Evolutionary conservation across 2,797 vertebrate genomes (phyloP).

Genomic region (Trematomus bernacchii): DNA sequence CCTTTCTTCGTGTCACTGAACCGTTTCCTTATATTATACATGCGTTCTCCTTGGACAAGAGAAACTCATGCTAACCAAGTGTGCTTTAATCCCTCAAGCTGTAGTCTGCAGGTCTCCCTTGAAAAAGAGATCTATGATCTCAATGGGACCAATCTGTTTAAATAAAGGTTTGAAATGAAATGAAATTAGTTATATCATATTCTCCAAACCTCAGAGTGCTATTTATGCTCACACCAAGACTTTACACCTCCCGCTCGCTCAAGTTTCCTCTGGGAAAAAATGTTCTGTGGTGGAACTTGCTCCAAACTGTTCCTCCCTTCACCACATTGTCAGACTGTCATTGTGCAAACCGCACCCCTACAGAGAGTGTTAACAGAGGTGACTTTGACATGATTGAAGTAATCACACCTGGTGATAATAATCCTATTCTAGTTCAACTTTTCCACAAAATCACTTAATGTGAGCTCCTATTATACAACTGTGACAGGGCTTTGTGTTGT

Average conservation of each 20-base stretch:
- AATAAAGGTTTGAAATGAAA: too few species aligned
- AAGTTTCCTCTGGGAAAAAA: not conserved
- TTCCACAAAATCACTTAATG: not conserved
- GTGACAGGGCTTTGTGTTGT: not conserved
- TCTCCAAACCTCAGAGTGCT: constrained; percentile 23
- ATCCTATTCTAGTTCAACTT: not conserved
- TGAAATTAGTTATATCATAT: constrained; percentile 51
- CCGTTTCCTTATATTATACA: constrained; percentile 38
- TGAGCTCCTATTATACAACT: constrained; percentile 5
- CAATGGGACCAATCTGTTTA: too few species aligned
- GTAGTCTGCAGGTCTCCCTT: too few species aligned
- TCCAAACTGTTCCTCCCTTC: not conserved
- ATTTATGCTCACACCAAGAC: constrained; percentile 41
- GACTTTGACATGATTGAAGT: constrained; percentile 22
- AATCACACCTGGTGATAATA: constrained; percentile 22
- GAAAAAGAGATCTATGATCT: too few species aligned
- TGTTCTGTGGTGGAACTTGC: constrained; percentile 13
- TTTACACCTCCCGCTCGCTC: constrained; percentile 30
- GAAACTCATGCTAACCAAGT: constrained; percentile 39
- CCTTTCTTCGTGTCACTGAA: constrained; percentile 43
- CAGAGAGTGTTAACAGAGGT: not conserved
- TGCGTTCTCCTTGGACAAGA: constrained; percentile 32
- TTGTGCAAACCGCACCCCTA: constrained; percentile 5
- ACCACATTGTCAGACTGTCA: constrained; percentile 15
- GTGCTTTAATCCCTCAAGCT: constrained; percentile 34